phyloP scores from a whole-genome alignment of 2,888 invertebrate genomes.

The Cordilura impudica region DNA sequence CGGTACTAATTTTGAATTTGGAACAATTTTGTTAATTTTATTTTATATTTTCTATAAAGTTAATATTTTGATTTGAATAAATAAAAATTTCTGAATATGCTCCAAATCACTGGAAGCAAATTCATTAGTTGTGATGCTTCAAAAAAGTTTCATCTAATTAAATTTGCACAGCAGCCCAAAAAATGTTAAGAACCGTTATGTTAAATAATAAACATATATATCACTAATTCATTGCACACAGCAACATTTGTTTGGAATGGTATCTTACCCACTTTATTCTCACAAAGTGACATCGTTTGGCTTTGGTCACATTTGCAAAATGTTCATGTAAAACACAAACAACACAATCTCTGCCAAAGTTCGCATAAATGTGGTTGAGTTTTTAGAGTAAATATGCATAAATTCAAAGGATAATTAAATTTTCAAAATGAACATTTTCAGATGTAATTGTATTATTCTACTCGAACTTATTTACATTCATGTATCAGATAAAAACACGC shows the following conservation, averaged over 20 bases:
- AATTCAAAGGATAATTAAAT: conserved; percentile 74
- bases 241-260: background rate
- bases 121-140: too few species aligned
- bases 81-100: too few species aligned
- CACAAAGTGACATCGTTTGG: conserved; percentile 6
- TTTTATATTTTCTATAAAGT: too few species aligned
- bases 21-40: too few species aligned
- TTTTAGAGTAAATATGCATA: conserved; percentile 64
- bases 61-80: too few species aligned
- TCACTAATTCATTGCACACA: background rate
- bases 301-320: conserved; percentile 57
- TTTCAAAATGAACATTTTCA: conserved; percentile 64
- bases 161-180: too few species aligned
- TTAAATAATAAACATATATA: background rate
- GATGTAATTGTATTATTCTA: conserved; percentile 32
- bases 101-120: too few species aligned
- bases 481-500: conserved; percentile 33
- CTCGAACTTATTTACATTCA: conserved; percentile 34
- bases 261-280: too few species aligned
- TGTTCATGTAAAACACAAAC: conserved; percentile 39
- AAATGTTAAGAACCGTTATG: background rate
- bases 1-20: too few species aligned
- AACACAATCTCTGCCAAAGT: conserved; percentile 39
- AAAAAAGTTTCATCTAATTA: too few species aligned
- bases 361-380: conserved; percentile 50